phyloP scores from a whole-genome alignment of 2,888 invertebrate species.

The Operophtera brumata region DNA sequence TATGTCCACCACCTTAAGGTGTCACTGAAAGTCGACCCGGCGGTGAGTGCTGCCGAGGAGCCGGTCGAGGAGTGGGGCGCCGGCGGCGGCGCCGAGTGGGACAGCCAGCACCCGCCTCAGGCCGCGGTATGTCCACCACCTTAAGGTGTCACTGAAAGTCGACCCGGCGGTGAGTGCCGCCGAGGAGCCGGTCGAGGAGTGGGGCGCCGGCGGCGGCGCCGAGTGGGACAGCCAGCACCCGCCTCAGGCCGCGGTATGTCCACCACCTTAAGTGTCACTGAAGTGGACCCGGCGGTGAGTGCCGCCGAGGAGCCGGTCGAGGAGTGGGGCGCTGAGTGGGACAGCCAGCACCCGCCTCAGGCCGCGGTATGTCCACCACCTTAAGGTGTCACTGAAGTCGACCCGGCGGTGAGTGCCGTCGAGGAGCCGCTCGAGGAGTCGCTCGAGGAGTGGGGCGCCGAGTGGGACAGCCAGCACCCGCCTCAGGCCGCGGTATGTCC shows the following conservation, averaged over 20 bases:
- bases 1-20: too few relatives aligned
- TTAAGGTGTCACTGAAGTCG: background rate
- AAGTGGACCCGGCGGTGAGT: background rate
- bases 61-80: conserved; percentile 9
- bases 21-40: background rate
- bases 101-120: background rate
- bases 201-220: conserved; percentile 9
- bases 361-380: background rate
- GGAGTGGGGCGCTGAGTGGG: conserved; percentile 14
- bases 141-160: background rate
- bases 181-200: conserved; percentile 4
- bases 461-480: conserved; percentile 3
- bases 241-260: background rate
- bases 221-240: conserved; percentile 5
- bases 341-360: background rate
- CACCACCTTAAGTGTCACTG: background rate
- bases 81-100: conserved; percentile 12
- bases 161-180: background rate
- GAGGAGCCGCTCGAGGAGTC: conserved; percentile 6
- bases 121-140: background rate
- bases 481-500: background rate
- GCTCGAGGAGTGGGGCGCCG: conserved; percentile 6
- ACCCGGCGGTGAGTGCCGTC: background rate
- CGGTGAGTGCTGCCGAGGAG: background rate
- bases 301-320: background rate